These are phyloP conservation scores for Frankliniella fusca DNA, from an alignment of 2,888 invertebrate genomes.

Conservation along the genomic window DNA sequence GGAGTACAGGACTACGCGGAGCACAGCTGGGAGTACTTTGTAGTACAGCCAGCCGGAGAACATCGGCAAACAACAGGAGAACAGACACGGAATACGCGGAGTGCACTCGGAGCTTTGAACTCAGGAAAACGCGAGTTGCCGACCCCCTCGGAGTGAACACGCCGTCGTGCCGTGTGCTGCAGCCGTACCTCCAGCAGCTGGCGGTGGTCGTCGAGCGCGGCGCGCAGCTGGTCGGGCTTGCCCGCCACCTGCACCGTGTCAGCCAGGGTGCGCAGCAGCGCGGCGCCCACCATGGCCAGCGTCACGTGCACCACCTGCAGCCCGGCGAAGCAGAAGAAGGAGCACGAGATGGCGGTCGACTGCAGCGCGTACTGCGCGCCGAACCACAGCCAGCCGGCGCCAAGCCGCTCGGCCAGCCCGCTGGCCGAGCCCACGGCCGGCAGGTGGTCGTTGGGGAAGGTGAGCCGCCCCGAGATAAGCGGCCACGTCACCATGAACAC, in stretches of 20 bases:
- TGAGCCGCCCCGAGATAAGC: background rate
- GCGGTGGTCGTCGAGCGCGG: background rate
- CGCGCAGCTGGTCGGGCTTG: background rate
- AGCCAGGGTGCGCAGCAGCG: slow-evolving; percentile 5
- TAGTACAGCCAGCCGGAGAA: too few relatives aligned
- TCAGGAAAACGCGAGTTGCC: too few relatives aligned
- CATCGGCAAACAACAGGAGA: too few relatives aligned
- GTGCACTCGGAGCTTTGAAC: too few relatives aligned
- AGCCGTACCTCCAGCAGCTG: background rate
- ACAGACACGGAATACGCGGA: too few relatives aligned
- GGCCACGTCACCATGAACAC: slow-evolving; percentile 12
- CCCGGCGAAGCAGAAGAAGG: slow-evolving; percentile 2
- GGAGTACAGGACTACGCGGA: too few relatives aligned
- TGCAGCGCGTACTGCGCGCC: background rate
- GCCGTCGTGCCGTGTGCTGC: too few relatives aligned
- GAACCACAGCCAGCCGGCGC: background rate
- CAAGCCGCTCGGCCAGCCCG: background rate
- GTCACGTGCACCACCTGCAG: slow-evolving; percentile 14
- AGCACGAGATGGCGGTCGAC: background rate
- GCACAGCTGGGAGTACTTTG: too few relatives aligned
- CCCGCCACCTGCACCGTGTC: background rate
- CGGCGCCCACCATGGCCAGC: background rate
- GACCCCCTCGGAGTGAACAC: too few relatives aligned
- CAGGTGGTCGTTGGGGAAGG: background rate
- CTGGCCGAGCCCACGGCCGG: background rate